phyloP scores from a whole-genome alignment of 2,888 invertebrate species.

The Dasypogon diadema region DNA sequence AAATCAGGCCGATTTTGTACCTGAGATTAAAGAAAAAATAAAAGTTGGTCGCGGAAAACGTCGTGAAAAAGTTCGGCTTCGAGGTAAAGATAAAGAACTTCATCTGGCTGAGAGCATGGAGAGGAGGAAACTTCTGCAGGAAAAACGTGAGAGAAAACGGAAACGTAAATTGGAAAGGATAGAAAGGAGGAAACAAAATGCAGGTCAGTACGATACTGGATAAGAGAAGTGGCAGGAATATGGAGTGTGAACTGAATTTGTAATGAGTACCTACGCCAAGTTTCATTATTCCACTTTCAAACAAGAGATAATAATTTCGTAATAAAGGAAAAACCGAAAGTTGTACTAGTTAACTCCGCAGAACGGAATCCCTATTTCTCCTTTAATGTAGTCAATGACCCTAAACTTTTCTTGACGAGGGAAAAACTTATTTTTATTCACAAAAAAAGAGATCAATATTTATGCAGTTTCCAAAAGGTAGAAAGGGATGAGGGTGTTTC shows the following conservation, averaged over 20 bases:
- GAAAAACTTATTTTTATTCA: background rate
- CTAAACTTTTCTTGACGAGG: background rate
- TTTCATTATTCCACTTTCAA: background rate
- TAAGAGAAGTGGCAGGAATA: slow-evolving; percentile 8
- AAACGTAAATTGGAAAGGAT: slow-evolving; percentile 50
- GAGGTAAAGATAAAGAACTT: slow-evolving; percentile 13
- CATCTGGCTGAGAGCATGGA: slow-evolving; percentile 50
- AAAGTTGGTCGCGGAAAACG: slow-evolving; percentile 16
- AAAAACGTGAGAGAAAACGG: slow-evolving; percentile 51
- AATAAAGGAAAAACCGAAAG: background rate
- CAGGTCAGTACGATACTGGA: slow-evolving; percentile 22
- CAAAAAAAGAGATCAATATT: background rate
- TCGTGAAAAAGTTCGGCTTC: slow-evolving; percentile 23
- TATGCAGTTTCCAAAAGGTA: no score
- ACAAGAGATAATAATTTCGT: background rate
- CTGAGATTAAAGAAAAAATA: slow-evolving; percentile 36
- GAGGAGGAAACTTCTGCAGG: slow-evolving; percentile 52
- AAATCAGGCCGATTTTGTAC: slow-evolving; percentile 36
- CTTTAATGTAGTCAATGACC: background rate
- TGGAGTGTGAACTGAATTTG: slow-evolving; percentile 18
- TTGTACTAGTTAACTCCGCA: background rate
- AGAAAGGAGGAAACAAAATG: slow-evolving; percentile 21
- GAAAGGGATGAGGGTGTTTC: no score
- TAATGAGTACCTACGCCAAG: background rate
- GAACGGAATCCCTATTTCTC: background rate